Evolutionary conservation across 2,888 invertebrate species (phyloP), one percentile per base, ranked within the genome.

Genomic region (Hololepta plana): DNA sequence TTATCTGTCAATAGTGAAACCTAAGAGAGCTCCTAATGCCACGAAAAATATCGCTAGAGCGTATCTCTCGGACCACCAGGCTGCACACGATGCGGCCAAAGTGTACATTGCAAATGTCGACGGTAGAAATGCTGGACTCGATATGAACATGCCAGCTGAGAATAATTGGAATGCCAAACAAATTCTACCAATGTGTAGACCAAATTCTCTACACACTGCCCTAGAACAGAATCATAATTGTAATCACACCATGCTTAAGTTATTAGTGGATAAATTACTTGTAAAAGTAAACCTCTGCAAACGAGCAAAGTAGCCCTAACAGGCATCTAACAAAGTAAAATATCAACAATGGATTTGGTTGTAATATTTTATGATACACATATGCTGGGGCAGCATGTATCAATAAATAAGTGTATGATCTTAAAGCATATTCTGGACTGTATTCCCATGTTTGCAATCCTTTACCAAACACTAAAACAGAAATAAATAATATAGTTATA

Each of bases 371-470:
- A 32, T 75, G 70, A 42, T 88, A 76, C 3, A 90, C 53, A 58
- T 76, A 81, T 3, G 82, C 81, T 3, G 95, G 93, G 4, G 82
- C 66, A 3, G 82, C 80, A 53, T 95, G 87, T 24, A 93, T 52
- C 62, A 87, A 66, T 12, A 99, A 59, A 45, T 95, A 91, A 32
- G 82, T 74, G 53, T 98, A 99, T 0, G 98, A 98, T 21, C 98
- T 66, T 24, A 99, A 67, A 0, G 91, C 93, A 53, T 75, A 96
- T 32, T 67, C 61, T 0, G 98, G 95, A 46, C 93, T 91, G 53
- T 99, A 99, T 53, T 99, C 98, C 98, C 98, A 99, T 15, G 98
- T 98, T 60, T 99, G 96, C 33, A 96, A 69, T 4, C 98, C 98
- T 47, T 67, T 72, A 5, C 88, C 90, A 49, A 88, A 91, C 25